Evolutionary conservation across 2,113 vertebrate genomes (phyloP).

Genomic region (Triplophysa rosa): DNA sequence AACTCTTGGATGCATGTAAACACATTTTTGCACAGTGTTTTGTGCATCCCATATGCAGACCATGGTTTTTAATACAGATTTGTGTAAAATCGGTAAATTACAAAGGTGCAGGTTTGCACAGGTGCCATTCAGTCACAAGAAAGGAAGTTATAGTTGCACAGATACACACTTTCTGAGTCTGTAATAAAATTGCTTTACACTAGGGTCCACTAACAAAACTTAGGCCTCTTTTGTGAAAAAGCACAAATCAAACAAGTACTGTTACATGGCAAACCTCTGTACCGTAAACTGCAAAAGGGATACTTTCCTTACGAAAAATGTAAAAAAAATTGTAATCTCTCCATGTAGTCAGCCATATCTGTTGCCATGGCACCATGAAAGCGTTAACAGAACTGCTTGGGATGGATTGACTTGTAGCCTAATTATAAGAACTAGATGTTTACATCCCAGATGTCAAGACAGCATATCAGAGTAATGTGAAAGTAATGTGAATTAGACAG

Average conservation of each 20-base stretch:
- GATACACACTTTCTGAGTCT: too few species aligned
- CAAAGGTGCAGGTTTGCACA: slow-evolving; percentile 27
- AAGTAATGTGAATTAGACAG: slow-evolving; percentile 42
- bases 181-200: slow-evolving; percentile 61
- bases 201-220: slow-evolving; percentile 52
- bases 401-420: slow-evolving; percentile 46
- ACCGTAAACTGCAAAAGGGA: too few species aligned
- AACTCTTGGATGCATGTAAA: slow-evolving; percentile 27
- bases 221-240: slow-evolving; percentile 64
- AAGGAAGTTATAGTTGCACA: too few species aligned
- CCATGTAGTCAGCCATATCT: slow-evolving; percentile 47
- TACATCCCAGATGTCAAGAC: slow-evolving; percentile 50
- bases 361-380: slow-evolving; percentile 31
- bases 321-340: slow-evolving; percentile 25
- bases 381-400: slow-evolving; percentile 53
- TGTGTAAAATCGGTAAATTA: slow-evolving; percentile 8
- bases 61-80: slow-evolving; percentile 26
- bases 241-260: slow-evolving; percentile 55
- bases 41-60: slow-evolving; percentile 30
- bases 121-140: slow-evolving; percentile 5
- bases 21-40: slow-evolving; percentile 31
- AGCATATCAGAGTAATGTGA: slow-evolving; percentile 47
- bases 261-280: slow-evolving; percentile 19
- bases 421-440: slow-evolving; percentile 57
- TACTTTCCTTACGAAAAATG: too few species aligned